Base-by-base conservation (phyloP, 2,113 vertebrate species). In the Hassar affinis region DNA sequence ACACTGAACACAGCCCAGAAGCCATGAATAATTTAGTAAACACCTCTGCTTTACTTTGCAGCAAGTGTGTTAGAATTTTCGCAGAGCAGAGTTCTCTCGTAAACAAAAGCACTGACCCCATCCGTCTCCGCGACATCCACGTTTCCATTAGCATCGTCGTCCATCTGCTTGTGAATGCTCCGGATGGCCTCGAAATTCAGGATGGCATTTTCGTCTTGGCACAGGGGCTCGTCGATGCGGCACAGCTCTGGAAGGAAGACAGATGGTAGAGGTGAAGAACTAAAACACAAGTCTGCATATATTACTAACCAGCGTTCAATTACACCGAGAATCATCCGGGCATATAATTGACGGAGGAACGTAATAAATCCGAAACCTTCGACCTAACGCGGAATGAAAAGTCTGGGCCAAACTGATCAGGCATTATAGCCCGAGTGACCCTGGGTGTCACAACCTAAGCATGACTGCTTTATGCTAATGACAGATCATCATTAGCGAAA, bases 101-200 rank as follows among this genome's bases (percentile, higher is more conserved):
- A 57, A 74, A 18, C 11, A 42, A 83, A 35, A 51, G 22, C 82
- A 91, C 96, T 90, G 47, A 99, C 98, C 91, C 97, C 97, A 0
- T 98, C 97, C 0, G 97, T 99, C 93, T 99, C 97, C 78, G 89
- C 88, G 27, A 98, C 95, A 0, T 99, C 97, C 82, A 99, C 97
- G 1, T 97, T 97, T 80, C 98, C 98, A 3, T 99, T 99, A 90
- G 96, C 97, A 0, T 99, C 98, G 2, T 99, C 97, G 0, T 99
- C 98, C 97, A 99, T 98, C 93, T 97, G 96, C 72, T 99, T 99
- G 92, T 99, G 97, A 91, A 99, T 99, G 89, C 89, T 97, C 85
- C 96, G 94, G 79, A 99, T 96, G 0, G 97, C 96, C 85, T 98
- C 97, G 1, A 96, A 99, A 92, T 95, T 97, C 84, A 98, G 95